These are phyloP conservation scores for Amphiprion percula DNA, from an alignment of 2,113 vertebrate species.

Conservation along the genomic window DNA sequence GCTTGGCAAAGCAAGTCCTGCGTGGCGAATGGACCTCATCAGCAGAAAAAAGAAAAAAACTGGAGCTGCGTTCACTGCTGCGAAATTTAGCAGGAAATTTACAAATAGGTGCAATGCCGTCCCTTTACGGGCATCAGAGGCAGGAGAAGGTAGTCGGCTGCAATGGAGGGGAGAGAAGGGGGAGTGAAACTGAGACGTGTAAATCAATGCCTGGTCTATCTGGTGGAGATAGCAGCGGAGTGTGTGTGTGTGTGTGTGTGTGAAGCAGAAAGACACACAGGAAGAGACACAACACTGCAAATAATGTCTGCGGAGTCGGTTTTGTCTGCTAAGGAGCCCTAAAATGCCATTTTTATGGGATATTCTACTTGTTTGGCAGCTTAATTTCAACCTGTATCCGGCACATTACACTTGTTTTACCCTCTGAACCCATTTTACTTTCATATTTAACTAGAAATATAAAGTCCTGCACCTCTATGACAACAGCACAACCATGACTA, in stretches of 20 bases:
- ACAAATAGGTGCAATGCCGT: slow-evolving; percentile 61
- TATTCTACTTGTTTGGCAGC: too few relatives aligned
- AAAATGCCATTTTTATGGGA: not conserved
- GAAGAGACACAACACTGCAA: too few relatives aligned
- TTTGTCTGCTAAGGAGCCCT: too few relatives aligned
- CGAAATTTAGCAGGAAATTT: slow-evolving; percentile 76
- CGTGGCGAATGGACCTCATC: slow-evolving; percentile 59
- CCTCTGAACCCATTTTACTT: too few relatives aligned
- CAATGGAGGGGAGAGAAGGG: slow-evolving; percentile 37
- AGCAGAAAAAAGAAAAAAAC: slow-evolving; percentile 60
- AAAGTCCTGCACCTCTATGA: too few relatives aligned
- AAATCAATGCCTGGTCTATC: slow-evolving; percentile 65
- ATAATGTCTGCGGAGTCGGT: too few relatives aligned
- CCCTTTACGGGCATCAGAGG: slow-evolving; percentile 18
- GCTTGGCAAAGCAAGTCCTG: slow-evolving; percentile 76
- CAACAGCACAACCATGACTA: too few relatives aligned
- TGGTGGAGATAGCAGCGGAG: slow-evolving; percentile 38
- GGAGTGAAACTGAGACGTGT: slow-evolving; percentile 66
- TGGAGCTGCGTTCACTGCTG: slow-evolving; percentile 59
- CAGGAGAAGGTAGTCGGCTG: slow-evolving; percentile 42
- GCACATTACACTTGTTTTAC: too few relatives aligned
- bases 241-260: slow-evolving; percentile 29
- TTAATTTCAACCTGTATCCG: too few relatives aligned
- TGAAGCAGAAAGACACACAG: not conserved
- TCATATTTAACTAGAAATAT: too few relatives aligned